Evolutionary conservation across 2,888 invertebrate species (phyloP).

Genomic region (Atherix ibis): DNA sequence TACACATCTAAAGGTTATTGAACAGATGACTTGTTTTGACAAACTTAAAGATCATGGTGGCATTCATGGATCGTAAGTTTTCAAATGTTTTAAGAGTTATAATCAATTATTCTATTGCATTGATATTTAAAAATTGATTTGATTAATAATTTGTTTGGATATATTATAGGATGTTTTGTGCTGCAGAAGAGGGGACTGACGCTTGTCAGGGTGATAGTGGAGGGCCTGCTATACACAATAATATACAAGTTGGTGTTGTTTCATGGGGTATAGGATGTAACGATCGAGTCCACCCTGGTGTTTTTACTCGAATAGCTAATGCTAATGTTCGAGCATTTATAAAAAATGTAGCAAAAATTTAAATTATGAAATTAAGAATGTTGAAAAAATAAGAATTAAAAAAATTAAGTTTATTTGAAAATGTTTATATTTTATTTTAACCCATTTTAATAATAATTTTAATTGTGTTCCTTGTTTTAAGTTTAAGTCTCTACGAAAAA

Average conservation of each 20-base stretch:
- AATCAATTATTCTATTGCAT: too few relatives aligned
- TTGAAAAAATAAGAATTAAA: too few relatives aligned
- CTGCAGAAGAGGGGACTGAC: slow-evolving; percentile 6
- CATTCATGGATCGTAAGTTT: not conserved
- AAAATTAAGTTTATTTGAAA: too few relatives aligned
- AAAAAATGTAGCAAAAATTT: slow-evolving; percentile 7
- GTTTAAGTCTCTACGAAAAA: too few relatives aligned
- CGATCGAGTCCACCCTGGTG: slow-evolving; percentile 6
- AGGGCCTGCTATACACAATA: slow-evolving; percentile 7
- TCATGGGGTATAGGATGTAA: slow-evolving; percentile 7
- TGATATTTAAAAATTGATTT: too few relatives aligned
- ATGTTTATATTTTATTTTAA: too few relatives aligned
- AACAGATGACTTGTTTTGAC: not conserved
- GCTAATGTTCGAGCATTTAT: slow-evolving; percentile 9
- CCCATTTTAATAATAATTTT: too few relatives aligned
- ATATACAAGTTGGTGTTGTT: slow-evolving; percentile 8
- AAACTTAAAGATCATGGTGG: not conserved
- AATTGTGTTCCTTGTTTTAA: too few relatives aligned
- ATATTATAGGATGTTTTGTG: slow-evolving; percentile 10
- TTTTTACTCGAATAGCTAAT: slow-evolving; percentile 7
- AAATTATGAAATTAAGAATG: too few relatives aligned
- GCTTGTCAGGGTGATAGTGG: slow-evolving; percentile 9
- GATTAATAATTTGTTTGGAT: slow-evolving; percentile 7
- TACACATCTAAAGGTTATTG: not conserved
- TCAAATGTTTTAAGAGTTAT: too few relatives aligned